Evolutionary conservation across 2,113 vertebrate genomes (phyloP).

Genomic region (Isichthys henryi): DNA sequence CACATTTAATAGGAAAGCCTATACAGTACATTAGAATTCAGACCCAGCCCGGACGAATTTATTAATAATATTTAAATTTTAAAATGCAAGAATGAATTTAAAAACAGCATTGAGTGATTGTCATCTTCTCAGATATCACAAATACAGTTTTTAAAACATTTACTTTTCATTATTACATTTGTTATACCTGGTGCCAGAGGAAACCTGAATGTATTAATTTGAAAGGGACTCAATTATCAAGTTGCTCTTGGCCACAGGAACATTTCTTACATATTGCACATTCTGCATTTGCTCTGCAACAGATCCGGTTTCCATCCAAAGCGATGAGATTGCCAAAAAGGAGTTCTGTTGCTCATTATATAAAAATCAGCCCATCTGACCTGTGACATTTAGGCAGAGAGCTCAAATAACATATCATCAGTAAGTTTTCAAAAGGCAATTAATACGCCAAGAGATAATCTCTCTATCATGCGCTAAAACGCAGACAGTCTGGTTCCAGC

Average conservation of each 20-base stretch:
- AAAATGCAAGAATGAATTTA: not conserved
- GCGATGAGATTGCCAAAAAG: not conserved
- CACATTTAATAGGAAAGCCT: not conserved
- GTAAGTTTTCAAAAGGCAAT: not conserved
- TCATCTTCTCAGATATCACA: not conserved
- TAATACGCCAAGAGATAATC: not conserved
- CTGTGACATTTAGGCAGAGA: not conserved
- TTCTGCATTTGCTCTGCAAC: constrained; percentile 10
- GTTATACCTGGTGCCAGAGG: not conserved
- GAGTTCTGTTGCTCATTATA: constrained; percentile 6
- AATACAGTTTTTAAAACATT: not conserved
- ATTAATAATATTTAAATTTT: not conserved
- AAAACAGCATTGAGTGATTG: not conserved
- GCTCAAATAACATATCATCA: not conserved
- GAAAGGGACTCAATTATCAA: not conserved
- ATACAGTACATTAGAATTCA: not conserved
- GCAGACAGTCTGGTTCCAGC: not conserved
- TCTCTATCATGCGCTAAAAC: not conserved
- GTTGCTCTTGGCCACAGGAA: not conserved
- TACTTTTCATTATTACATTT: not conserved
- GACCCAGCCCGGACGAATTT: not conserved
- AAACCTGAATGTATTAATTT: not conserved
- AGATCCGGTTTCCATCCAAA: constrained; percentile 5
- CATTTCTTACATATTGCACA: constrained; percentile 19
- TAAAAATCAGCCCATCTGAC: constrained; percentile 3